Conservation (phyloP, 2,888 invertebrate genomes). For the Amiota mariae region DNA sequence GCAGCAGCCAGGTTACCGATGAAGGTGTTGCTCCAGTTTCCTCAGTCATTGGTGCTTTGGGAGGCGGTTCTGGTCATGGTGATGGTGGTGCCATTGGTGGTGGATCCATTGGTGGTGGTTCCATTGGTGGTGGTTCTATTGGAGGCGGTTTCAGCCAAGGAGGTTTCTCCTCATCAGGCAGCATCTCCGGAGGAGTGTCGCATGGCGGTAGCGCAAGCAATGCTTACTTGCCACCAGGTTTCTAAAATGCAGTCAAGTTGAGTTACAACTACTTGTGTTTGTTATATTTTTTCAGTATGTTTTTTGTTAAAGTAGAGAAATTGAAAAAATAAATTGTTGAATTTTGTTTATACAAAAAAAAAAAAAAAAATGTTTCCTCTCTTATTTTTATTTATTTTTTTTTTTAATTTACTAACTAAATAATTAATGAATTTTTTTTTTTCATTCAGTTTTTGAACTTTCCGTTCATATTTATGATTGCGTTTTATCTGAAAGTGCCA, state of each 20-base stretch:
- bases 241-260: conserved; percentile 52
- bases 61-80: conserved; percentile 47
- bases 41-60: conserved; percentile 71
- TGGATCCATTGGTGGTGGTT: conserved; percentile 37
- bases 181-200: conserved; percentile 35
- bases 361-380: not conserved
- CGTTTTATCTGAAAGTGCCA: conserved; percentile 16
- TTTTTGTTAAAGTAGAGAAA: not conserved
- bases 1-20: conserved; percentile 70
- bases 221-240: conserved; percentile 70
- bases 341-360: conserved; percentile 9
- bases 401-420: not conserved
- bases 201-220: conserved; percentile 51
- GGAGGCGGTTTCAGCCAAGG: conserved; percentile 16
- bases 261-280: conserved; percentile 25
- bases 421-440: conserved; percentile 7
- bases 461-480: not conserved
- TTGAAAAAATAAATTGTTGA: conserved; percentile 30
- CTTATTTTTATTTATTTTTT: not conserved
- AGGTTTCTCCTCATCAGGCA: conserved; percentile 36
- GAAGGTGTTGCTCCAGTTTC: conserved; percentile 71
- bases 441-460: not conserved
- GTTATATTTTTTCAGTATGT: conserved; percentile 29
- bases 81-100: conserved; percentile 43
- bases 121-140: conserved; percentile 29